These are phyloP conservation scores for Phocides pigmalion DNA, from an alignment of 1,140 invertebrate species.

Conservation along the genomic window DNA sequence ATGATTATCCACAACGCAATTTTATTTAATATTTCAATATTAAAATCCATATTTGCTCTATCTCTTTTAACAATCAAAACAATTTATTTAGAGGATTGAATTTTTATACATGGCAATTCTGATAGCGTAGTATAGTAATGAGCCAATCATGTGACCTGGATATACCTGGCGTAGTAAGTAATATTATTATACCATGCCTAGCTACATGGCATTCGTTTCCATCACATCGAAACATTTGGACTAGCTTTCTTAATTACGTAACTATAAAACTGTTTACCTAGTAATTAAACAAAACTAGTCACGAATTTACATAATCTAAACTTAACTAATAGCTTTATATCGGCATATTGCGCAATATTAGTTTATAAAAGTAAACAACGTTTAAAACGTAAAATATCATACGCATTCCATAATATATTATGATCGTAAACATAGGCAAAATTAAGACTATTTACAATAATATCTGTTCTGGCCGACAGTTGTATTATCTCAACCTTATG, in stretches of 20 bases:
- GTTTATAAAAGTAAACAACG: slow-evolving; percentile 58
- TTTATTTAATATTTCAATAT: no score
- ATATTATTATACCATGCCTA: slow-evolving; percentile 34
- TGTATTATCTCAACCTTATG: slow-evolving; percentile 25
- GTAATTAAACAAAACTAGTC: slow-evolving; percentile 81
- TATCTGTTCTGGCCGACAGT: slow-evolving; percentile 42
- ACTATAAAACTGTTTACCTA: slow-evolving; percentile 73
- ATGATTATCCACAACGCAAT: no score
- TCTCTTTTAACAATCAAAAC: no score
- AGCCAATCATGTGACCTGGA: neutral
- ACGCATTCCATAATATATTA: slow-evolving; percentile 50
- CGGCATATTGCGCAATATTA: slow-evolving; percentile 56
- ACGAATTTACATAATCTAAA: slow-evolving; percentile 62
- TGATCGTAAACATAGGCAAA: slow-evolving; percentile 44
- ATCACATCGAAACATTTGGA: slow-evolving; percentile 80
- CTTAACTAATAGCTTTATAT: slow-evolving; percentile 64
- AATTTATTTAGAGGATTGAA: no score
- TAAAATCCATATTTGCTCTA: no score
- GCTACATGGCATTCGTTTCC: slow-evolving; percentile 74
- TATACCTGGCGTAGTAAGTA: neutral
- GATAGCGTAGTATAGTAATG: neutral
- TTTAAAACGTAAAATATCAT: slow-evolving; percentile 56
- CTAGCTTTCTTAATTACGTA: slow-evolving; percentile 82
- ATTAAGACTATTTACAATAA: slow-evolving; percentile 49
- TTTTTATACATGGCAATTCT: no score